Conservation (phyloP, 2,888 invertebrate species). For the Scelioninae gen. 2 region DNA sequence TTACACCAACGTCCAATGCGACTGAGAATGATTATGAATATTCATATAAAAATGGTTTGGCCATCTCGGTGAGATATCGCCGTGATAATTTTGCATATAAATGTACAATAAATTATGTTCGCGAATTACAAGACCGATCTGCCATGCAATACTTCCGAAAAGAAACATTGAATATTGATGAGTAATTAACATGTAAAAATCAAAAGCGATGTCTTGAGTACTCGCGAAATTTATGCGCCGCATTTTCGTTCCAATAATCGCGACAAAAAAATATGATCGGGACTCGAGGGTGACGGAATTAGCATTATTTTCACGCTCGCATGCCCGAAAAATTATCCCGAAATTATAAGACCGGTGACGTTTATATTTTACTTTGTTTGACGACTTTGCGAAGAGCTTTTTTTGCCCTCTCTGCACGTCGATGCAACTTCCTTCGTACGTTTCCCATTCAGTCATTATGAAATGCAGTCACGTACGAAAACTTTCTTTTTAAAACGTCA, state of each 20-base stretch:
- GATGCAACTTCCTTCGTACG: constrained; percentile 14
- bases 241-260: neutral
- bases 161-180: constrained; percentile 16
- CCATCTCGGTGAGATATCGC: neutral
- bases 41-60: constrained; percentile 12
- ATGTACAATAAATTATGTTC: constrained; percentile 6
- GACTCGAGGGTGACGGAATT: too few species aligned
- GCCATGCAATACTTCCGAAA: neutral
- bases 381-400: constrained; percentile 1
- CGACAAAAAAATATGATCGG: too few species aligned
- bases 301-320: neutral
- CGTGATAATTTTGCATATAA: constrained; percentile 7
- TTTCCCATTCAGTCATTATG: constrained; percentile 15
- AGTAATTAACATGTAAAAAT: constrained; percentile 23
- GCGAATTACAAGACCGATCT: neutral
- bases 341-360: neutral
- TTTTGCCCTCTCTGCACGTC: neutral
- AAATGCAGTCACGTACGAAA: constrained; percentile 26
- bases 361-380: constrained; percentile 12
- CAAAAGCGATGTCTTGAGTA: constrained; percentile 8
- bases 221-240: constrained; percentile 1
- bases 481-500: constrained; percentile 14
- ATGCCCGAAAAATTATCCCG: neutral
- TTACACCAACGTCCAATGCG: too few species aligned
- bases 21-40: too few species aligned